A percentile compares a stretch with the other conserved stretches of the same genome.
Evolutionary conservation across 1,140 invertebrate species (phyloP).

Genomic region (Coenobita brevimanus): DNA sequence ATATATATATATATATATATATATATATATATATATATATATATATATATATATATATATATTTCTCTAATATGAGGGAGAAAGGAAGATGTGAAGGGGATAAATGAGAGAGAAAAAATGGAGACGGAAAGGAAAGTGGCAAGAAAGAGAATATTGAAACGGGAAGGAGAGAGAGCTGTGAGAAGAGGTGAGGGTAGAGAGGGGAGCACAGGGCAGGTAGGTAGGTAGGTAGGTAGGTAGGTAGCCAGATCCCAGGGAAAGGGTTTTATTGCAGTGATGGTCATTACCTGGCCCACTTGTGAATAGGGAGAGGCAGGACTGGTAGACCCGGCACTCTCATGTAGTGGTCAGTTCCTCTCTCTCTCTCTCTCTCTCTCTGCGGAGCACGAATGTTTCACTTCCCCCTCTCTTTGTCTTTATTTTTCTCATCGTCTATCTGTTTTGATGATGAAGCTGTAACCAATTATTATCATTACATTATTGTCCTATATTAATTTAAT

Average conservation of each 20-base stretch:
- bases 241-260: not conserved
- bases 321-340: too few relatives aligned
- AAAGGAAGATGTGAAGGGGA: not conserved
- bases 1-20: constrained; percentile 8
- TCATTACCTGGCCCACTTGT: not conserved
- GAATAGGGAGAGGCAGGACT: too few relatives aligned
- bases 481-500: too few relatives aligned
- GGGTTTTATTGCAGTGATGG: not conserved
- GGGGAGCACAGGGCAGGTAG: not conserved
- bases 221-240: not conserved
- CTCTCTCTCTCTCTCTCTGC: too few relatives aligned
- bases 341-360: too few relatives aligned
- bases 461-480: too few relatives aligned
- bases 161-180: not conserved
- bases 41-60: not conserved
- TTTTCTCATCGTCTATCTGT: too few relatives aligned
- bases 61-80: not conserved
- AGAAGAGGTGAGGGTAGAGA: not conserved
- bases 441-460: too few relatives aligned
- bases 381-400: too few relatives aligned
- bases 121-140: not conserved
- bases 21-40: constrained; percentile 2
- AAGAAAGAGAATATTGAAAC: not conserved
- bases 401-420: too few relatives aligned
- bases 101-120: not conserved